Percentiles rank a stretch among this genome's conserved stretches.
These are phyloP conservation scores for Zonitis immaculata DNA, from an alignment of 2,888 invertebrate genomes.

Conservation along the genomic window DNA sequence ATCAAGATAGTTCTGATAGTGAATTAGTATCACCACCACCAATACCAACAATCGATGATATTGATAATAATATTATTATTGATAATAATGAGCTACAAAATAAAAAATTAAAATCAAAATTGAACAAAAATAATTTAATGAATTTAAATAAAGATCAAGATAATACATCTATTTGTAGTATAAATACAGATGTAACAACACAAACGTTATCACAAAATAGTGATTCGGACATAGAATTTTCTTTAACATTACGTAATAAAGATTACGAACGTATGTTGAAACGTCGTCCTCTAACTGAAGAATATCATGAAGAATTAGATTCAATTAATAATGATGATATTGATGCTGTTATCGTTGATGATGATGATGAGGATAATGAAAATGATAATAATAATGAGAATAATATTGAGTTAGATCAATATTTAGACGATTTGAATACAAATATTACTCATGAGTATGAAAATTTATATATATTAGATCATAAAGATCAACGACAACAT, in stretches of 20 bases:
- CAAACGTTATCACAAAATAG: constrained; percentile 42
- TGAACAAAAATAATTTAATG: constrained; percentile 22
- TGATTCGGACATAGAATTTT: constrained; percentile 46
- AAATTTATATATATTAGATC: constrained; percentile 35
- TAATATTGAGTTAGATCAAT: constrained; percentile 63
- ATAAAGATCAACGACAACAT: constrained; percentile 6
- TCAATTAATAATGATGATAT: no score
- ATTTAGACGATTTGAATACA: constrained; percentile 61
- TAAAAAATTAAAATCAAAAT: constrained; percentile 12
- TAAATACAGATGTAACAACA: constrained; percentile 30
- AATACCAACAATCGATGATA: constrained; percentile 66
- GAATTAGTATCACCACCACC: constrained; percentile 76
- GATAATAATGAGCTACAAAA: constrained; percentile 16
- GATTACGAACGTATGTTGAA: constrained; percentile 50
- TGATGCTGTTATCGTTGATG: no score
- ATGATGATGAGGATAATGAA: no score
- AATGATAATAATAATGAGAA: constrained; percentile 53
- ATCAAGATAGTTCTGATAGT: constrained; percentile 76
- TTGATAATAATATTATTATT: constrained; percentile 51
- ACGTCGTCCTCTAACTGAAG: constrained; percentile 69
- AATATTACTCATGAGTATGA: constrained; percentile 47
- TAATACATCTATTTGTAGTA: constrained; percentile 32
- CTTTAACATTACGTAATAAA: constrained; percentile 28
- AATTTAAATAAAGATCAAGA: constrained; percentile 28
- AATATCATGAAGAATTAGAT: constrained; percentile 62